Conservation (phyloP, 2,797 vertebrate genomes). For the Dendrocincla fuliginosa region DNA sequence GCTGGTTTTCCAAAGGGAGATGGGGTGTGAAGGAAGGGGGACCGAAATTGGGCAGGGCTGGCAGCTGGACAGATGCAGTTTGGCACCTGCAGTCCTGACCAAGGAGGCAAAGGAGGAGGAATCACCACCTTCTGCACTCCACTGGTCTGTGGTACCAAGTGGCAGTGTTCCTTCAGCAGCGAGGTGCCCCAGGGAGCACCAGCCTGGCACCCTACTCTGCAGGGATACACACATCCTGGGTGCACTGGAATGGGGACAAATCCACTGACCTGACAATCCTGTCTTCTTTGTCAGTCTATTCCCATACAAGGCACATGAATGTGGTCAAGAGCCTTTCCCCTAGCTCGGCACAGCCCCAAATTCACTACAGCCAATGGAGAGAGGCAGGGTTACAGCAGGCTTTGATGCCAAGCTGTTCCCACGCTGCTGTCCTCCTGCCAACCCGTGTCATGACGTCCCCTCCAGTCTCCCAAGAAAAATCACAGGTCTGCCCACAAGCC, state of each 20-base stretch:
- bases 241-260: not conserved
- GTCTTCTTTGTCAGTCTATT: not conserved
- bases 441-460: not conserved
- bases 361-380: not conserved
- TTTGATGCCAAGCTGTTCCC: not conserved
- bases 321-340: not conserved
- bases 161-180: not conserved
- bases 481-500: not conserved
- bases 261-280: not conserved
- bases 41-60: not conserved
- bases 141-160: not conserved
- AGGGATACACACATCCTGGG: not conserved
- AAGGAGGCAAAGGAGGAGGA: not conserved
- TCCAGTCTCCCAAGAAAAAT: not conserved
- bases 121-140: not conserved
- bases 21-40: not conserved
- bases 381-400: not conserved
- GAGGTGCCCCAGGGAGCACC: not conserved
- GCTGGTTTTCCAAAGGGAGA: not conserved
- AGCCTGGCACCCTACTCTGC: not conserved
- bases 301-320: not conserved
- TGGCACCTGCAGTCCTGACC: fast-evolving
- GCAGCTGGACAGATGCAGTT: not conserved
- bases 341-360: not conserved
- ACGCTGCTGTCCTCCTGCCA: not conserved